These are phyloP conservation scores for Ricordea florida DNA, from an alignment of 92 coral and sea anemone species.

Conservation along the genomic window DNA sequence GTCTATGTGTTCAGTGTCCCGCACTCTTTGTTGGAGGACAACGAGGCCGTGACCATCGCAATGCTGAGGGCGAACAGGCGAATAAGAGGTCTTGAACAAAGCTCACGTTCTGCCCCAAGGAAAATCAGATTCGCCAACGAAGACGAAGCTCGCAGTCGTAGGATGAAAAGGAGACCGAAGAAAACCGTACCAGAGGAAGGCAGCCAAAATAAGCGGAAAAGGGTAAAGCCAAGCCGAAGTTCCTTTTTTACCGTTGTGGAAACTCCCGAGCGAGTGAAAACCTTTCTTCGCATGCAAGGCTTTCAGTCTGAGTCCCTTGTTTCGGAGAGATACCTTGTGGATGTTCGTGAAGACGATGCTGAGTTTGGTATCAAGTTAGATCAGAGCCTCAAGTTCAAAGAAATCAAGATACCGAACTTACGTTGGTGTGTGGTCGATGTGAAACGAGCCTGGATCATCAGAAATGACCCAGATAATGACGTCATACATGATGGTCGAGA, in stretches of 20 bases:
- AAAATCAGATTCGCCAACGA: not conserved
- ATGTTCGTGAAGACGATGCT: conserved; percentile 40
- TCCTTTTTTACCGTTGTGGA: conserved; percentile 76
- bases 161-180: not conserved
- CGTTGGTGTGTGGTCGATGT: conserved; percentile 94
- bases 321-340: conserved; percentile 38
- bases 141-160: not conserved
- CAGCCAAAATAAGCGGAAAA: conserved; percentile 34
- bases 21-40: conserved; percentile 80
- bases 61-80: conserved; percentile 70
- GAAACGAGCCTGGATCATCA: conserved; percentile 25
- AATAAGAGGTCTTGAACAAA: not conserved
- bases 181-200: not conserved
- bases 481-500: conserved; percentile 73
- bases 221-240: conserved; percentile 79
- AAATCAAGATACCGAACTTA: conserved; percentile 67
- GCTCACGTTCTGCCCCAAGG: not conserved
- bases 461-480: not conserved
- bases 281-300: conserved; percentile 26
- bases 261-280: conserved; percentile 41
- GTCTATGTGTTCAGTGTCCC: conserved; percentile 89
- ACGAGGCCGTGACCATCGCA: conserved; percentile 79
- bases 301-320: conserved; percentile 22
- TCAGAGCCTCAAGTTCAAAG: conserved; percentile 36
- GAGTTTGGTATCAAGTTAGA: conserved; percentile 67